A percentile compares a stretch with the other conserved stretches of the same genome.
Conservation (phyloP, 2,113 vertebrate species). For the Datnioides undecimradiatus region DNA sequence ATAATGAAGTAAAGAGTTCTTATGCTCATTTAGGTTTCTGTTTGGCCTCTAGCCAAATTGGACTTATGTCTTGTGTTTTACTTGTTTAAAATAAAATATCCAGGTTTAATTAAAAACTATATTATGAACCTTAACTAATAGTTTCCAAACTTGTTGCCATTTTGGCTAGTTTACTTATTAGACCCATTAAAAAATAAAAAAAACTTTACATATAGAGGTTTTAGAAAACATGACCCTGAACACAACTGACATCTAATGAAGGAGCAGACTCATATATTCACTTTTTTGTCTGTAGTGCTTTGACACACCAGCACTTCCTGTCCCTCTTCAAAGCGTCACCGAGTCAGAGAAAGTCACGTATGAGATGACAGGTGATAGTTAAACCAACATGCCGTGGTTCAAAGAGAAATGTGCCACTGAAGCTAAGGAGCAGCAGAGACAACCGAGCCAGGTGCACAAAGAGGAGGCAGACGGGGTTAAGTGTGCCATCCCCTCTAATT, state of each 20-base stretch:
- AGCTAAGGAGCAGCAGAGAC: slow-evolving; percentile 5
- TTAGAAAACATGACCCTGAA: too few relatives aligned
- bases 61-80: too few relatives aligned
- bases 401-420: slow-evolving; percentile 11
- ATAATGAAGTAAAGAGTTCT: too few relatives aligned
- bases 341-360: neutral
- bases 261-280: neutral
- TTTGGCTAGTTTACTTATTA: too few relatives aligned
- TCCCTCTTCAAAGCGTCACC: neutral
- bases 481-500: slow-evolving; percentile 76
- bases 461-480: slow-evolving; percentile 69
- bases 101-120: too few relatives aligned
- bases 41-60: too few relatives aligned
- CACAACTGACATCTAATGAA: too few relatives aligned
- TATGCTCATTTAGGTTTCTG: too few relatives aligned
- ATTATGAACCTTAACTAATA: too few relatives aligned
- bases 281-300: neutral
- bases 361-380: slow-evolving; percentile 4
- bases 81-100: too few relatives aligned
- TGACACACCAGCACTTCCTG: neutral
- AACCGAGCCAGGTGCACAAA: slow-evolving; percentile 57
- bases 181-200: neutral
- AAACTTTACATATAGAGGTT: too few relatives aligned
- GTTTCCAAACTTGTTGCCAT: too few relatives aligned
- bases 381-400: neutral